These are phyloP conservation scores for Orius laevigatus DNA, from an alignment of 1,140 invertebrate species.

Conservation along the genomic window DNA sequence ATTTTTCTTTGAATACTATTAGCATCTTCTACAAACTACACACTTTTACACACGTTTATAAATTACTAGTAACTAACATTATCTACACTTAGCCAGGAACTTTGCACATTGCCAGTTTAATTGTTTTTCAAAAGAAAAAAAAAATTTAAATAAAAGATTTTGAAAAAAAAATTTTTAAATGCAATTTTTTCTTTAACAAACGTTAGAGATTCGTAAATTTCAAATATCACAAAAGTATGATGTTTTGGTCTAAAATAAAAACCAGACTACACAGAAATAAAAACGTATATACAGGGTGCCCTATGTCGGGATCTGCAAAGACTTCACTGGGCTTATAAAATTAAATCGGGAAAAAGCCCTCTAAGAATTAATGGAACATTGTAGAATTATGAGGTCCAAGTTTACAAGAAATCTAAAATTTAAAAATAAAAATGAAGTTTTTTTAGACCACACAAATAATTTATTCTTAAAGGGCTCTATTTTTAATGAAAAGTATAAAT, in stretches of 20 bases:
- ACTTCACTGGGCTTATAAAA: not conserved
- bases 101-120: slow-evolving; percentile 13
- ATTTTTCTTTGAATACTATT: no score
- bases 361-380: not conserved
- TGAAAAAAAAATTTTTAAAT: no score
- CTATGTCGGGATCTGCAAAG: no score
- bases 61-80: slow-evolving; percentile 10
- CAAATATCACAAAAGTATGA: no score
- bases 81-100: slow-evolving; percentile 16
- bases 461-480: no score
- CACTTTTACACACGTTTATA: slow-evolving; percentile 10
- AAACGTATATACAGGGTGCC: no score
- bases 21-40: slow-evolving; percentile 2
- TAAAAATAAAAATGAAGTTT: slow-evolving; percentile 4
- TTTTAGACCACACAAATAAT: not conserved
- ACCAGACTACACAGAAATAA: no score
- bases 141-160: not conserved
- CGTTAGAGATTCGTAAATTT: no score
- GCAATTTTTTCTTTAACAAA: no score
- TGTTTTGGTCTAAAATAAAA: no score
- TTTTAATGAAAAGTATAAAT: no score
- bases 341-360: slow-evolving; percentile 3
- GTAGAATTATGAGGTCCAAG: not conserved
- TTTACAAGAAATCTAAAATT: slow-evolving; percentile 2
- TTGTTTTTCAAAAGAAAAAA: slow-evolving; percentile 3